Conservation (phyloP, 1,140 invertebrate species). For the Agrypnia vestita region DNA sequence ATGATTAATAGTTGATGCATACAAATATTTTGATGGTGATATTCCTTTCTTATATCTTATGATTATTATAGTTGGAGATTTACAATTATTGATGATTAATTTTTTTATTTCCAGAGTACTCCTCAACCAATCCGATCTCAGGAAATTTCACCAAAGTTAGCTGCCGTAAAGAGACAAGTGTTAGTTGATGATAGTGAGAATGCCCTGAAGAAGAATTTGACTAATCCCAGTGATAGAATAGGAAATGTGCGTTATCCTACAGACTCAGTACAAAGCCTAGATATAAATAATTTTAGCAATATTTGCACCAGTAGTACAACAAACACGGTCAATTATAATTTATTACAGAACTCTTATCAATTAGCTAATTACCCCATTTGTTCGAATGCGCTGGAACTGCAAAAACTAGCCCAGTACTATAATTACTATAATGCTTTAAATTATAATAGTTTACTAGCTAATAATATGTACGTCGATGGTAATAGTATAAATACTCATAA, state of each 20-base stretch:
- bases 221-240: conserved; percentile 21
- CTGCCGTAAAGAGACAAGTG: conserved; percentile 50
- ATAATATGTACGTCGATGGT: conserved; percentile 30
- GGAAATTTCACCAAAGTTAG: conserved; percentile 44
- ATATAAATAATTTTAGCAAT: conserved; percentile 41
- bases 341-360: conserved; percentile 35
- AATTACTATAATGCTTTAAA: conserved; percentile 44
- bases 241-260: conserved; percentile 18
- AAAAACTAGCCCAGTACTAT: conserved; percentile 45
- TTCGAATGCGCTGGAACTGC: conserved; percentile 26
- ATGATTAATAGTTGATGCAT: too few relatives aligned
- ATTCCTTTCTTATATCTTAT: too few relatives aligned
- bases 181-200: conserved; percentile 45
- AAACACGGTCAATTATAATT: conserved; percentile 42
- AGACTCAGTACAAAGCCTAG: conserved; percentile 40
- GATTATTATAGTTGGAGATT: too few relatives aligned
- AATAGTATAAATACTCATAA: conserved; percentile 25
- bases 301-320: conserved; percentile 5
- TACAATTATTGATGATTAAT: background rate
- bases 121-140: conserved; percentile 23
- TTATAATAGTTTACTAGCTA: conserved; percentile 45
- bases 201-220: background rate
- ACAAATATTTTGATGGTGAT: too few relatives aligned
- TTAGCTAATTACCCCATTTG: conserved; percentile 34
- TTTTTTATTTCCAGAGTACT: conserved; percentile 42